Conservation (phyloP, 2,888 invertebrate species). For the Acleris laterana region DNA sequence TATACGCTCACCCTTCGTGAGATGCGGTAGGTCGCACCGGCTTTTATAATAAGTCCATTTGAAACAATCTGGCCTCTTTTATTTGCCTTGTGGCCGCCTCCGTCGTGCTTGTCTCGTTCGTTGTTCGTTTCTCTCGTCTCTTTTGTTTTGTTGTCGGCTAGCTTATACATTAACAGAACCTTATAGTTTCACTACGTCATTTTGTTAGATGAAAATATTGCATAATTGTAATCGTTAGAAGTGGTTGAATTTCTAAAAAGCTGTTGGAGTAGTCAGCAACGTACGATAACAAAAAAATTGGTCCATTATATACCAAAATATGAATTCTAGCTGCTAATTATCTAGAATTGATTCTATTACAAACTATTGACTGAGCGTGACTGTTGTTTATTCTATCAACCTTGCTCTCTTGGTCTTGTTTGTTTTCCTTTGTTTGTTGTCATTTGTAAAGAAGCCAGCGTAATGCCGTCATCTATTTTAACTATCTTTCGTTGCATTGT, state of each 20-base stretch:
- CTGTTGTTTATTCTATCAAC: no score
- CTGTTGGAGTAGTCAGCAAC: background rate
- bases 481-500: no score
- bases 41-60: slow-evolving; percentile 70
- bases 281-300: no score
- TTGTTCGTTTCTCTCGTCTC: slow-evolving; percentile 48
- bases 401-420: no score
- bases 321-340: no score
- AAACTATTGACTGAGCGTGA: no score
- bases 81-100: slow-evolving; percentile 49
- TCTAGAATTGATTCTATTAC: no score
- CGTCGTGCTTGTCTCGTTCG: slow-evolving; percentile 53
- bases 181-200: slow-evolving; percentile 9
- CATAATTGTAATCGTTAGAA: background rate
- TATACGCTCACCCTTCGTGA: slow-evolving; percentile 36
- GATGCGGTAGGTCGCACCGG: slow-evolving; percentile 62
- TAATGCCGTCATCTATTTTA: no score
- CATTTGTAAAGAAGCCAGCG: no score
- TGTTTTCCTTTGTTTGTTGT: no score
- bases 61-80: slow-evolving; percentile 66
- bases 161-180: slow-evolving; percentile 26
- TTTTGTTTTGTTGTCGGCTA: slow-evolving; percentile 42
- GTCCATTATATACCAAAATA: no score
- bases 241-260: background rate
- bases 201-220: slow-evolving; percentile 13